These are phyloP conservation scores for Atractosteus spatula DNA, from an alignment of 2,113 vertebrate species.

Conservation along the genomic window DNA sequence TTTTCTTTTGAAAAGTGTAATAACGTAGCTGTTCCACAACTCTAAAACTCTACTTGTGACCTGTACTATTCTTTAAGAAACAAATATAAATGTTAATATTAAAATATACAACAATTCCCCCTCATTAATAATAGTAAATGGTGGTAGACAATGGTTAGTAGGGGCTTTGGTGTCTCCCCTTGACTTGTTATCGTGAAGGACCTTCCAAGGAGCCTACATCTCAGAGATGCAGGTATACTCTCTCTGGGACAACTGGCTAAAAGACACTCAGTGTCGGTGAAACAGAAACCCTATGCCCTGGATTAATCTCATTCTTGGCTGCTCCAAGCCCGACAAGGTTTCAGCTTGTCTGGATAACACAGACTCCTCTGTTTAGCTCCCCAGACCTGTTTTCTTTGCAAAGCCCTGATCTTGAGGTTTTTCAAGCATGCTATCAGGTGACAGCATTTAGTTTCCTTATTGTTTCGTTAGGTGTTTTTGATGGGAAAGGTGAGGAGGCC, in stretches of 20 bases:
- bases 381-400: conserved; percentile 26
- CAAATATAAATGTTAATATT: no score
- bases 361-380: conserved; percentile 12
- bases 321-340: background rate
- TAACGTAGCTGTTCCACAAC: no score
- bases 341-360: conserved; percentile 16
- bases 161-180: background rate
- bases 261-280: background rate
- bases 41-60: no score
- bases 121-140: background rate
- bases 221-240: background rate
- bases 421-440: conserved; percentile 58
- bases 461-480: conserved; percentile 65
- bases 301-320: background rate
- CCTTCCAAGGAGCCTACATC: background rate
- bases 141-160: background rate
- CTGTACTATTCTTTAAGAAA: no score
- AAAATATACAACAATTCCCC: background rate
- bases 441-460: conserved; percentile 58
- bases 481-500: conserved; percentile 69
- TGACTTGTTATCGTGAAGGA: background rate
- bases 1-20: no score
- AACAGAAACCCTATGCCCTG: background rate
- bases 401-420: conserved; percentile 42
- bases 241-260: background rate